Evolutionary conservation across 2,113 vertebrate species (phyloP).

Genomic region (human): GRCh38 chr6:164837001-164837500

Average conservation of each 20-base stretch:
- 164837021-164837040: not conserved
- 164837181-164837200: not conserved
- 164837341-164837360: fast-evolving
- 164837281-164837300: fast-evolving
- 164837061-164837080: not conserved
- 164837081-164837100: not conserved
- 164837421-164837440: fast-evolving
- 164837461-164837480: not conserved
- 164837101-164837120: not conserved
- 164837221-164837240: not conserved
- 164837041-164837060: not conserved
- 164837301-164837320: not conserved
- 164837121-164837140: not conserved
- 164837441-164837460: not conserved
- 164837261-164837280: not conserved
- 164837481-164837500: not conserved
- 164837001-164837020: not conserved
- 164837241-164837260: too few species aligned
- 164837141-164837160: not conserved
- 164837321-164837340: too few species aligned
- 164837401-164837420: fast-evolving
- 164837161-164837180: fast-evolving
- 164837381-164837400: fast-evolving
- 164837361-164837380: not conserved
- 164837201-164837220: not conserved